Evolutionary conservation across 2,888 invertebrate species (phyloP), one percentile per base, ranked within the genome.

Genomic region (Phytoseiulus persimilis): DNA sequence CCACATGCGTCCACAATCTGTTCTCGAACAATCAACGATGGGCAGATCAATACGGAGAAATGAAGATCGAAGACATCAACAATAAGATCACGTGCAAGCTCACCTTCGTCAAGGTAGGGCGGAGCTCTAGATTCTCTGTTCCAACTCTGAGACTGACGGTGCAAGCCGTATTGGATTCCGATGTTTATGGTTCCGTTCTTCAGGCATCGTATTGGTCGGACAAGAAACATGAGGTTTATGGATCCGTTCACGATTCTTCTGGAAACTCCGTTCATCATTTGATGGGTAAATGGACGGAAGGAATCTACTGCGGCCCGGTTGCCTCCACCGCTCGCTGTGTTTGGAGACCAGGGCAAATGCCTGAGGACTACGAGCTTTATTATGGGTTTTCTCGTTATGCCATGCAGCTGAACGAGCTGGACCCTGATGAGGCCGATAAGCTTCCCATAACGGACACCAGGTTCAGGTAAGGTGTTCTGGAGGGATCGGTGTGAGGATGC

Each of bases 21-120:
- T 95, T 96, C 93, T 95, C 96, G 90, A 95, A 95, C 0, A 87
- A 87, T 87, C 95, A 95, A 93, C 94, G 96, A 45, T 96, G 96
- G 96, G 96, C 96, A 90, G 96, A 96, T 93, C 96, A 96, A 93
- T 96, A 96, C 92, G 96, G 96, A 0, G 96, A 96, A 92, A 94
- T 96, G 93, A 94, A 94, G 91, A 95, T 96, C 90, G 93, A 93
- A 32, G 93, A 93, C 91, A 95, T 95, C 46, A 94, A 94, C 0
- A 94, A 95, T 83, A 90, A 91, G 87, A 94, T 95, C 90, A 93
- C 94, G 0, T 95, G 95, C 93, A 96, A 95, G 93, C 94, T 96
- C 89, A 95, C 95, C 91, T 96, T 96, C 92, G 94, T 95, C 5
- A 96, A 96, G 94, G 96, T 96, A 92, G 9, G 39, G 3, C 39